Base-by-base conservation (phyloP, 2,113 vertebrate genomes). In the Nerophis lumbriciformis region DNA sequence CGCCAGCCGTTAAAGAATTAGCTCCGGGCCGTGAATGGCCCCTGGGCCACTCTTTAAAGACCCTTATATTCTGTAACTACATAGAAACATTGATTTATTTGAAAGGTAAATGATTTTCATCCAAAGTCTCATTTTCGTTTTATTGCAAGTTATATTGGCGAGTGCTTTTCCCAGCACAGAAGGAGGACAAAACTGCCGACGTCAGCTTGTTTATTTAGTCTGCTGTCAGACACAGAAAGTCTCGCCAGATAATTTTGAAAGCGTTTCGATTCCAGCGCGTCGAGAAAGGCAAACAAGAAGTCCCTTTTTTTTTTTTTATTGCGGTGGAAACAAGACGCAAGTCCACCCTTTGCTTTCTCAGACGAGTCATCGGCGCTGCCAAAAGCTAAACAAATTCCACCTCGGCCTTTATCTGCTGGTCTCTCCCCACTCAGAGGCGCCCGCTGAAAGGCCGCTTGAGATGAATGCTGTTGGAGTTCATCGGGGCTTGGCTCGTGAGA, bases 301-400 rank as follows among this genome's bases (percentile, higher is more conserved):
- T 72, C 55, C 80, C 75, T 88, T 49, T 16, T n/a, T 44, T 44
- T 79, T 86, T 82, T 87, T 84, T 37, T 16, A 49, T 57, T 57
- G 70, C 56, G 47, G 69, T 73, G 83, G 65, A 80, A 11, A 80
- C 53, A 53, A 72, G 71, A 79, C 77, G 70, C 66, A 64, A 66
- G 73, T 79, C 68, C 84, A 76, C 38, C 44, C 38, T 57, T 57
- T 21, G 76, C 77, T 85, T 89, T 86, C 82, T 78, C 66, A 83
- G 88, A 89, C 88, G 86, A 90, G 84, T 19, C 19, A 19, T 19
- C 19, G 19, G 19, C 19, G 19, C 19, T 19, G 19, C 87, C 83
- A 88, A 90, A 89, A 89, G 72, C 81, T 86, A 88, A 90, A 91
- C 87, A 88, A 89, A 90, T 89, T 90, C 90, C 89, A 85, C 85